Evolutionary conservation across 2,888 invertebrate genomes (phyloP).

Genomic region (Chaetogeoica ovagalla): DNA sequence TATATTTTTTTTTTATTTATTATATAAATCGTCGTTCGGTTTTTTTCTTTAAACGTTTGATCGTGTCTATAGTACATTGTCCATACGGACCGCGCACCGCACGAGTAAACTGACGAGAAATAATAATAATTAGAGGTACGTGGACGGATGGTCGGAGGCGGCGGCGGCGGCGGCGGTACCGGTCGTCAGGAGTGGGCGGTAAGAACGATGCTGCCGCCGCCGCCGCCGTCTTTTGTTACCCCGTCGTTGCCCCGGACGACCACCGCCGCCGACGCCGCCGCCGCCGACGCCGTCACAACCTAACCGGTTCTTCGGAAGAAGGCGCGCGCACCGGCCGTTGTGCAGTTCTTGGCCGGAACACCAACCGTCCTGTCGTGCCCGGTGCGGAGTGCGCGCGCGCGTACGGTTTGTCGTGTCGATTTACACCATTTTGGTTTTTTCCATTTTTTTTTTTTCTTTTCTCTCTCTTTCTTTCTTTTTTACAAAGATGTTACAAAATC

Average conservation of each 20-base stretch:
- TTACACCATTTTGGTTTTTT: not conserved
- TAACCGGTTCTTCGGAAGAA: conserved; percentile 35
- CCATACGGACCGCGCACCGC: not conserved
- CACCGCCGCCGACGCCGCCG: conserved; percentile 11
- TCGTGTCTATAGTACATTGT: not conserved
- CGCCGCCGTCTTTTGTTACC: conserved; percentile 43
- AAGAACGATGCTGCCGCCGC: conserved; percentile 36
- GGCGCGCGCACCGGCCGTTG: conserved; percentile 38
- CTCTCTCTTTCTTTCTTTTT: no score
- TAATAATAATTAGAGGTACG: conserved; percentile 29
- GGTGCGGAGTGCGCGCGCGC: conserved; percentile 30
- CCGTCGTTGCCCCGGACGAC: conserved; percentile 47
- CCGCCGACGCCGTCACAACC: conserved; percentile 16
- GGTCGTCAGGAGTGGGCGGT: conserved; percentile 39
- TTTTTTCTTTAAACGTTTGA: not conserved
- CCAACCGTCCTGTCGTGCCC: conserved; percentile 39
- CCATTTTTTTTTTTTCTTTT: no score
- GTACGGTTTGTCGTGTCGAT: not conserved
- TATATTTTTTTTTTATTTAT: no score
- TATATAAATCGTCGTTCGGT: not conserved
- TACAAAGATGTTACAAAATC: no score
- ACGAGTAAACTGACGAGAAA: conserved; percentile 4
- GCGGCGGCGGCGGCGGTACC: conserved; percentile 22
- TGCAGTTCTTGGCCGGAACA: conserved; percentile 51
- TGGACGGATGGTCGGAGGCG: not conserved